Conservation (phyloP, 1,140 invertebrate species). For the Ips typographus region DNA sequence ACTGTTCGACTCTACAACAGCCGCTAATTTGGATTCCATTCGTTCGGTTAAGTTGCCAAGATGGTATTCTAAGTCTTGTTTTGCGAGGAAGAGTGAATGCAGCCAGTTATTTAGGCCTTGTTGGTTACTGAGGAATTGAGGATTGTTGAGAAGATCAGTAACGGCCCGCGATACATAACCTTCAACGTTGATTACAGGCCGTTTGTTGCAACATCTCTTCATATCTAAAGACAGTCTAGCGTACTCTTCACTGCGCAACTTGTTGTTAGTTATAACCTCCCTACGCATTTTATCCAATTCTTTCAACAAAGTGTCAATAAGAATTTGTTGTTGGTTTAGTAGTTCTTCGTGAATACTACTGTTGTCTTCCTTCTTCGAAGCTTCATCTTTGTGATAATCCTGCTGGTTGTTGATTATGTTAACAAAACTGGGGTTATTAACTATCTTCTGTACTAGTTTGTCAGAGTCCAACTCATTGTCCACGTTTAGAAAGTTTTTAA, state of each 20-base stretch:
- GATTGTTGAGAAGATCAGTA: constrained; percentile 44
- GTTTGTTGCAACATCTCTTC: constrained; percentile 44
- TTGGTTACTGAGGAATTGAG: constrained; percentile 39
- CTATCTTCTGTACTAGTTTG: constrained; percentile 48
- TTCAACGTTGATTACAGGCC: constrained; percentile 42
- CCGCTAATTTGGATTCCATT: constrained; percentile 52
- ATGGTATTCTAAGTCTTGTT: constrained; percentile 53
- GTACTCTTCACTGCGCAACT: constrained; percentile 10
- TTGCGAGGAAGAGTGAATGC: constrained; percentile 54
- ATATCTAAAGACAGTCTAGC: constrained; percentile 30
- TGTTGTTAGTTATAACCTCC: constrained; percentile 41
- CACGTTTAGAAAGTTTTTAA: constrained; percentile 44
- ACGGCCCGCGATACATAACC: constrained; percentile 42
- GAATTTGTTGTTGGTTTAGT: constrained; percentile 40
- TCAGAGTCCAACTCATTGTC: constrained; percentile 32
- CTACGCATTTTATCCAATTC: constrained; percentile 54
- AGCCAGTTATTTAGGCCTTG: constrained; percentile 55
- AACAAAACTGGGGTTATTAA: constrained; percentile 47
- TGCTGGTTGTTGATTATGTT: constrained; percentile 39
- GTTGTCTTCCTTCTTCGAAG: neutral
- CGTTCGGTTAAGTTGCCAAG: constrained; percentile 49
- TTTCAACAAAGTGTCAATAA: constrained; percentile 50
- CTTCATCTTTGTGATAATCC: constrained; percentile 9
- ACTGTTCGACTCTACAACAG: constrained; percentile 53
- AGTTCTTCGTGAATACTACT: constrained; percentile 15